Base-by-base conservation (phyloP, 1,140 invertebrate species). In the Ectropis grisescens region DNA sequence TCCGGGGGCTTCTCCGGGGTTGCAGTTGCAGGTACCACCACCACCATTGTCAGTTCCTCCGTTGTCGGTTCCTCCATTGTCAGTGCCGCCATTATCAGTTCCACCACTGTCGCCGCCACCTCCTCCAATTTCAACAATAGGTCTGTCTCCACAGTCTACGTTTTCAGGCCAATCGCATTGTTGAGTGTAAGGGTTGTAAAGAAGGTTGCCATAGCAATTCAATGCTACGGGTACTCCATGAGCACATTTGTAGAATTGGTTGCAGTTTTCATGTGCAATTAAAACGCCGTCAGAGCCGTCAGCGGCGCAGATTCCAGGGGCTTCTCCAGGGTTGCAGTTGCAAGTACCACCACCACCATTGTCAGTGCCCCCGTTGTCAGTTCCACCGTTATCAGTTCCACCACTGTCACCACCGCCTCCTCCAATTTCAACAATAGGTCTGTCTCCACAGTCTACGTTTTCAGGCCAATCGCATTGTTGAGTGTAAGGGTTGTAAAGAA, bases 161-260 rank as follows among this genome's bases (percentile, higher is more conserved):
- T 51, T 53, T 19, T 51, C 34, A n/a, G 53, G 44, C 44, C 41
- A 82, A 46, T 90, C 82, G 58, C 90, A 84, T 35, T 84, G 57
- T 68, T 86, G 66, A n/a, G 51, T 51, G 16, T 64, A 30, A 33
- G 87, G 79, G 61, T 89, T 88, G 47, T 84, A 89, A 37, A 86
- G 53, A 39, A 83, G 82, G 11, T 67, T 50, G 0, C 50, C 37
- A 0, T 27, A 13, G 12, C 58, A 62, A 9, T 4, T 10, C 2
- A 37, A 1, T 2, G 37, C n/a, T 1, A 54, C 24, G 2, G 47
- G 49, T 8, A 34, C 2, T 6, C 48, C 47, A 4, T 47, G 1
- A 9, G 25, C 19, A 16, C 60, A 65, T 13, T 33, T 43, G 33
- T 65, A 60, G 16, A 51, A 65, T 22, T 46, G n/a, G 13, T 58